Percentiles rank a stretch among this genome's conserved stretches.
Conservation (phyloP, 2,113 vertebrate species). For the Prolemur simus region DNA sequence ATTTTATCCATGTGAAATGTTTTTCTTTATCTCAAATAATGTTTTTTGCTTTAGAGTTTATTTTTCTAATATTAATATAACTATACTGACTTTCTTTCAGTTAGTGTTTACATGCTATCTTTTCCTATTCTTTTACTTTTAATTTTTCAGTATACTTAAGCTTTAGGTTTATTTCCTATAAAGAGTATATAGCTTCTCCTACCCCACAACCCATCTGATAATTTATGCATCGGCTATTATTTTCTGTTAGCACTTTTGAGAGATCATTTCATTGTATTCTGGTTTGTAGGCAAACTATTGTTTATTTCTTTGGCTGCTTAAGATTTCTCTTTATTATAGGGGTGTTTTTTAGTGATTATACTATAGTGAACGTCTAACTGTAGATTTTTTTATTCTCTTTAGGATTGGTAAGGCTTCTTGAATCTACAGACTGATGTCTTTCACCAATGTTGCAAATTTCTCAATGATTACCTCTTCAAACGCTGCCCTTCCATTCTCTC, state of each 20-base stretch:
- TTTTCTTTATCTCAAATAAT: background rate
- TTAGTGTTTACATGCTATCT: background rate
- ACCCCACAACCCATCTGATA: background rate
- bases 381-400: background rate
- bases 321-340: background rate
- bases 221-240: background rate
- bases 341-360: background rate
- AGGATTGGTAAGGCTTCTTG: background rate
- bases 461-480: too few species aligned
- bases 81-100: background rate
- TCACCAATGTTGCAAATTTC: too few species aligned
- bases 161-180: too few species aligned
- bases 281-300: background rate
- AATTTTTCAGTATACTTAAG: background rate
- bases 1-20: too few species aligned
- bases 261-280: background rate
- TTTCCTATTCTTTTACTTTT: background rate
- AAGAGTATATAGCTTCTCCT: background rate
- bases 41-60: background rate
- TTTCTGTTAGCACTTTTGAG: background rate
- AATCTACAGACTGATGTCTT: background rate
- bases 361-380: background rate
- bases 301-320: background rate
- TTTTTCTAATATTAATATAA: background rate
- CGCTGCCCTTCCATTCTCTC: too few species aligned